These are phyloP conservation scores for Drosophila tristis DNA, from an alignment of 1,140 invertebrate genomes.

Conservation along the genomic window DNA sequence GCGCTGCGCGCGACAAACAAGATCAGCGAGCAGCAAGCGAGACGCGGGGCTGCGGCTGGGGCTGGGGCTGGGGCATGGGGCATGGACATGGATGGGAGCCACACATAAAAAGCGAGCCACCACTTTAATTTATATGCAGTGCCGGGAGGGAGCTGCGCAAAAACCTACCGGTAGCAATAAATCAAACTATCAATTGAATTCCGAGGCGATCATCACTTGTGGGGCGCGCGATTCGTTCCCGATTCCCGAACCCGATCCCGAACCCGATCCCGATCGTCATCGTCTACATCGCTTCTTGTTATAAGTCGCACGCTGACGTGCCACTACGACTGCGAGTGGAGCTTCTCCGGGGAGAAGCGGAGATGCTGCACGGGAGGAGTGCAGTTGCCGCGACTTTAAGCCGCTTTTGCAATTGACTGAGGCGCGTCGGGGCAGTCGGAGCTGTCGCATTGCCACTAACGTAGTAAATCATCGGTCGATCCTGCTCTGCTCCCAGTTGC, in stretches of 20 bases:
- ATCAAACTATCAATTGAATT: slow-evolving; percentile 84
- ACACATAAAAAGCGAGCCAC: slow-evolving; percentile 55
- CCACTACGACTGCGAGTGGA: slow-evolving; percentile 1
- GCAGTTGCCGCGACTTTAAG: slow-evolving; percentile 67
- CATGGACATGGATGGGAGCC: slow-evolving; percentile 21
- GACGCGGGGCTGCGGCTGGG: slow-evolving; percentile 11
- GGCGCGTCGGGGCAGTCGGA: slow-evolving; percentile 66
- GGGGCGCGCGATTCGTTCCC: slow-evolving; percentile 33
- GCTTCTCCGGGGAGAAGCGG: slow-evolving; percentile 7
- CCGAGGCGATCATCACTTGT: slow-evolving; percentile 82
- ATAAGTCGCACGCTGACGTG: slow-evolving; percentile 67
- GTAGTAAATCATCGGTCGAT: slow-evolving; percentile 72
- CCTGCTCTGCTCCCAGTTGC: slow-evolving; percentile 12
- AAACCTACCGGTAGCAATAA: slow-evolving; percentile 84
- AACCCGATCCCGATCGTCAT: slow-evolving; percentile 30
- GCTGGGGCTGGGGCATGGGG: slow-evolving; percentile 1
- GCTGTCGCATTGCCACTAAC: slow-evolving; percentile 64
- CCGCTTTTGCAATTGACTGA: slow-evolving; percentile 83
- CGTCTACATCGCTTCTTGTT: slow-evolving; percentile 65
- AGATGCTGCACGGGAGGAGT: not conserved
- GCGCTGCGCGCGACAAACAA: slow-evolving; percentile 78
- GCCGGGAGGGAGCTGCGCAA: slow-evolving; percentile 35
- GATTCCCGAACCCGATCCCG: slow-evolving; percentile 25
- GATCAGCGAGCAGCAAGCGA: slow-evolving; percentile 70
- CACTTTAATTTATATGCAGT: slow-evolving; percentile 76